Conservation (phyloP, 2,113 vertebrate genomes). For the Bos indicus region DNA sequence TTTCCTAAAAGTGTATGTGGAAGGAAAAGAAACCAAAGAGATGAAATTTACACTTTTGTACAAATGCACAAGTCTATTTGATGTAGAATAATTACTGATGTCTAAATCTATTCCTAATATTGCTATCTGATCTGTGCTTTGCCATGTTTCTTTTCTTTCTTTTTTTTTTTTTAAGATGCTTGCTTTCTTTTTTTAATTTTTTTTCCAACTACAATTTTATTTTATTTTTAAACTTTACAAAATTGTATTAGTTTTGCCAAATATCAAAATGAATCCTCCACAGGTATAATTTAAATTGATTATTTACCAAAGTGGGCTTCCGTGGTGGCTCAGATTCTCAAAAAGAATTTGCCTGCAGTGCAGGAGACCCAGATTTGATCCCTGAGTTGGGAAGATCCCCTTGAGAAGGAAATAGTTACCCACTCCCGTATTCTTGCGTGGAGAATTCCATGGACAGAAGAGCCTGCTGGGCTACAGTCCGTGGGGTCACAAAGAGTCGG, state of each 20-base stretch:
- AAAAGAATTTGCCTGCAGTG: background rate
- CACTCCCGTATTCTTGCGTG: background rate
- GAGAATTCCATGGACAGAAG: background rate
- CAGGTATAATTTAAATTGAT: background rate
- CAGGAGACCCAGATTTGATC: background rate
- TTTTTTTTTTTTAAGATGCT: too few relatives aligned
- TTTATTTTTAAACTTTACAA: too few relatives aligned
- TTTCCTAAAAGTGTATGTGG: constrained; percentile 45
- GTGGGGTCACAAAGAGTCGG: background rate
- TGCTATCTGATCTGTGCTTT: constrained; percentile 30
- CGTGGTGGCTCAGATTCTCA: background rate
- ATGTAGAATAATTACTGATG: constrained; percentile 60
- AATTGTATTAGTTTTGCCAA: too few relatives aligned
- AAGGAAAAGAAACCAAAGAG: constrained; percentile 48
- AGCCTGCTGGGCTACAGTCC: background rate
- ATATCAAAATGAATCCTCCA: too few relatives aligned
- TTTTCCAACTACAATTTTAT: too few relatives aligned
- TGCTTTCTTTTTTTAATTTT: too few relatives aligned
- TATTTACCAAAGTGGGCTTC: background rate
- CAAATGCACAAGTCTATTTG: constrained; percentile 49
- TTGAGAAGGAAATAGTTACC: background rate
- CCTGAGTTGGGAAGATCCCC: background rate
- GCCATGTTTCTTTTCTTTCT: background rate
- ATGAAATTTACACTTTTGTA: constrained; percentile 54
- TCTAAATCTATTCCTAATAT: constrained; percentile 64